Conservation (phyloP, 2,113 vertebrate species). For the Muntiacus reevesi region DNA sequence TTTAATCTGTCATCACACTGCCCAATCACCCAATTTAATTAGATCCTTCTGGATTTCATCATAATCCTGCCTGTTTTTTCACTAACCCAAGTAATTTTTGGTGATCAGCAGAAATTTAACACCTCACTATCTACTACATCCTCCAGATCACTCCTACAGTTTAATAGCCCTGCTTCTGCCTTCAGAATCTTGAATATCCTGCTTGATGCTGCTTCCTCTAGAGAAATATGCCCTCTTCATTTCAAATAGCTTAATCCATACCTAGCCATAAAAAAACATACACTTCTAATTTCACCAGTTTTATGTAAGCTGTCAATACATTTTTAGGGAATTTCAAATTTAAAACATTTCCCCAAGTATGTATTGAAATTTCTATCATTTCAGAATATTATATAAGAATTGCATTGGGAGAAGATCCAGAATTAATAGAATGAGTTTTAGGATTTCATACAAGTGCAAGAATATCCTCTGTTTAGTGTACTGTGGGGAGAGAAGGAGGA, state of each 20-base stretch:
- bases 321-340: constrained; percentile 13
- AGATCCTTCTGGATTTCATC: constrained; percentile 71
- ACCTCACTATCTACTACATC: not conserved
- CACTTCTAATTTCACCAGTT: not conserved
- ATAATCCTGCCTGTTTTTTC: constrained; percentile 54
- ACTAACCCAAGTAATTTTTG: constrained; percentile 42
- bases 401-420: not conserved
- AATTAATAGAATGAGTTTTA: not conserved
- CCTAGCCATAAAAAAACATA: not conserved
- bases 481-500: not conserved
- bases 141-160: not conserved
- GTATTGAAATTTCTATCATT: not conserved
- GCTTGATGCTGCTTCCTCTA: not conserved
- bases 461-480: not conserved
- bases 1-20: constrained; percentile 69
- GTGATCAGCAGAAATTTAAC: constrained; percentile 57
- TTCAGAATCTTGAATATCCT: not conserved
- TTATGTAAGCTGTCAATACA: not conserved
- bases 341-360: not conserved
- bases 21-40: constrained; percentile 66
- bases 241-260: not conserved
- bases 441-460: not conserved
- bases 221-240: not conserved
- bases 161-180: not conserved
- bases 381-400: not conserved